Evolutionary conservation across 2,113 vertebrate species (phyloP).

Genomic region (Antechinus flavipes): DNA sequence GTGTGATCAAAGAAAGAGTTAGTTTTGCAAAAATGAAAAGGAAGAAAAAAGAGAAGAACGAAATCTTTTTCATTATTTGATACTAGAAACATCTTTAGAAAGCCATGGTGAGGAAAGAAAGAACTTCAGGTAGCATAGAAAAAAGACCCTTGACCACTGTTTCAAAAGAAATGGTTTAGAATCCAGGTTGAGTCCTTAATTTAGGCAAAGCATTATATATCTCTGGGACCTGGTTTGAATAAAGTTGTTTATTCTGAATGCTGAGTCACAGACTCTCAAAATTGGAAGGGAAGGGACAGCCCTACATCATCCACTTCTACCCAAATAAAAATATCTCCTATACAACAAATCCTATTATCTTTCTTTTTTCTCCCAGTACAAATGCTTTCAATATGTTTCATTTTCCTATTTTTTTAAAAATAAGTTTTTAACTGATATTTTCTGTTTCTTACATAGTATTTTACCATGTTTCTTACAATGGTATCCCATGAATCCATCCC

Average conservation of each 20-base stretch:
- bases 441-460: neutral
- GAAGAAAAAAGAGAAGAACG: neutral
- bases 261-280: neutral
- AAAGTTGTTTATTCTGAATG: neutral
- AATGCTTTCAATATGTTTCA: neutral
- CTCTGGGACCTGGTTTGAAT: neutral
- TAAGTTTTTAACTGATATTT: no score
- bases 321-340: no score
- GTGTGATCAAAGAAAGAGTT: neutral
- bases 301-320: neutral
- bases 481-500: neutral
- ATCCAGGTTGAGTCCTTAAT: neutral
- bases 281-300: neutral
- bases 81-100: neutral
- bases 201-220: neutral
- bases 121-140: neutral
- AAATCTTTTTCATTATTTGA: neutral
- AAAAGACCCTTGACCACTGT: neutral
- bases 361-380: neutral
- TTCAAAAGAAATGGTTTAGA: neutral
- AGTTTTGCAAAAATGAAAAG: neutral
- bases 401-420: neutral
- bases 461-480: neutral
- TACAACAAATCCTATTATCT: neutral
- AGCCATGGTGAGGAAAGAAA: neutral